phyloP scores from a whole-genome alignment of 1,140 invertebrate species.

The Diorhabda carinulata region DNA sequence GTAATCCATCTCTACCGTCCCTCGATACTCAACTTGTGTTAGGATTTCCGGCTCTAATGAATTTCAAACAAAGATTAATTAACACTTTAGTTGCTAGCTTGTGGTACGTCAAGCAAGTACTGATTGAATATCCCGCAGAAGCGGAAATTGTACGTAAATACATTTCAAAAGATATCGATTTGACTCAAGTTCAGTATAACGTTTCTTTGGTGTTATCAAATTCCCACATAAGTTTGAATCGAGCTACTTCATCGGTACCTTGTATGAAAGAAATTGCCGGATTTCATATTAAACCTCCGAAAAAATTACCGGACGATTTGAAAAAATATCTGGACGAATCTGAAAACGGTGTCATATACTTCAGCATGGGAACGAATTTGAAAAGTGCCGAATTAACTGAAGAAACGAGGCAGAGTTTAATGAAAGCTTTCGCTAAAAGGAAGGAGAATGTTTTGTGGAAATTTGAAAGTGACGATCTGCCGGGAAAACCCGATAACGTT shows the following conservation, averaged over 20 bases:
- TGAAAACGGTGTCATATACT: not conserved
- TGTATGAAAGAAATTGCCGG: conserved; percentile 24
- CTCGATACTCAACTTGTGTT: conserved; percentile 44
- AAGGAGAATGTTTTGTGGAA: conserved; percentile 51
- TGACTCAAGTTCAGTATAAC: conserved; percentile 51
- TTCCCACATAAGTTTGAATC: conserved; percentile 42
- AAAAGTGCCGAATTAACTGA: not conserved
- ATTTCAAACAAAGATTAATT: conserved; percentile 45
- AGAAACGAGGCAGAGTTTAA: conserved; percentile 39
- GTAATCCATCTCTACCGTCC: conserved; percentile 46
- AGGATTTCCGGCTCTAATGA: conserved; percentile 46
- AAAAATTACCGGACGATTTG: conserved; percentile 34
- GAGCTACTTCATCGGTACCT: conserved; percentile 22
- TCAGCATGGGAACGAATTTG: not conserved
- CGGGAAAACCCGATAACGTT: conserved; percentile 57
- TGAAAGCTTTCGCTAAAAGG: conserved; percentile 34
- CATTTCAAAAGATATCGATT: conserved; percentile 49
- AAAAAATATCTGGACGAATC: not conserved
- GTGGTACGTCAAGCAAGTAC: conserved; percentile 30
- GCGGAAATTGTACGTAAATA: conserved; percentile 37
- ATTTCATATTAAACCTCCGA: conserved; percentile 36
- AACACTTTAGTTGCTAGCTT: conserved; percentile 47
- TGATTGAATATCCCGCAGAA: conserved; percentile 27
- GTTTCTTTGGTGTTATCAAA: conserved; percentile 47
- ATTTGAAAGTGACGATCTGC: conserved; percentile 53